These are phyloP conservation scores for Datnioides undecimradiatus DNA, from an alignment of 2,113 vertebrate genomes.

Conservation along the genomic window DNA sequence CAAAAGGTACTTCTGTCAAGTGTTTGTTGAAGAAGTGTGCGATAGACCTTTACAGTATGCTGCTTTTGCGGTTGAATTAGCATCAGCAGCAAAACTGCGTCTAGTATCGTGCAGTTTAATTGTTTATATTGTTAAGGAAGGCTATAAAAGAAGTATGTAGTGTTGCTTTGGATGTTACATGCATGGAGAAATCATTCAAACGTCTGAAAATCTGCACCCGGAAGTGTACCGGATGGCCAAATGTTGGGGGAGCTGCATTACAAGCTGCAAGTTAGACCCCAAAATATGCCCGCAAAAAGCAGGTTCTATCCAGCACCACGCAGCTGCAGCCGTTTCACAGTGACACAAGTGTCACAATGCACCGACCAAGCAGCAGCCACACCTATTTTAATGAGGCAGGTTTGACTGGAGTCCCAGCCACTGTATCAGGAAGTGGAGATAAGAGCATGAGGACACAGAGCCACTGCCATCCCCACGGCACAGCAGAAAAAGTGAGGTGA, in stretches of 20 bases:
- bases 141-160: not conserved
- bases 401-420: conserved; percentile 47
- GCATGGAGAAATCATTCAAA: not conserved
- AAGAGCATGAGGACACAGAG: conserved; percentile 55
- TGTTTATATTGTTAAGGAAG: not conserved
- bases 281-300: not conserved
- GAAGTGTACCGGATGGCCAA: not conserved
- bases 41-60: not conserved
- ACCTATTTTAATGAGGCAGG: conserved; percentile 64
- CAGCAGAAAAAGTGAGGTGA: conserved; percentile 19
- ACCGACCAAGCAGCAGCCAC: conserved; percentile 36
- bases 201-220: not conserved
- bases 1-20: not conserved
- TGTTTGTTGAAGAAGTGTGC: not conserved
- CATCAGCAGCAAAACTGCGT: not conserved
- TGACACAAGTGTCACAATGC: conserved; percentile 2
- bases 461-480: conserved; percentile 11
- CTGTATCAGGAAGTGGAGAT: conserved; percentile 79
- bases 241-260: not conserved
- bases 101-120: not conserved
- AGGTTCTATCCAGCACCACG: not conserved
- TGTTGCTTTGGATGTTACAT: not conserved
- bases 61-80: not conserved
- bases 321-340: not conserved
- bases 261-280: not conserved